Percentiles rank a stretch among this genome's conserved stretches.
Conservation (phyloP, 2,797 vertebrate genomes). For the Acridotheres tristis region DNA sequence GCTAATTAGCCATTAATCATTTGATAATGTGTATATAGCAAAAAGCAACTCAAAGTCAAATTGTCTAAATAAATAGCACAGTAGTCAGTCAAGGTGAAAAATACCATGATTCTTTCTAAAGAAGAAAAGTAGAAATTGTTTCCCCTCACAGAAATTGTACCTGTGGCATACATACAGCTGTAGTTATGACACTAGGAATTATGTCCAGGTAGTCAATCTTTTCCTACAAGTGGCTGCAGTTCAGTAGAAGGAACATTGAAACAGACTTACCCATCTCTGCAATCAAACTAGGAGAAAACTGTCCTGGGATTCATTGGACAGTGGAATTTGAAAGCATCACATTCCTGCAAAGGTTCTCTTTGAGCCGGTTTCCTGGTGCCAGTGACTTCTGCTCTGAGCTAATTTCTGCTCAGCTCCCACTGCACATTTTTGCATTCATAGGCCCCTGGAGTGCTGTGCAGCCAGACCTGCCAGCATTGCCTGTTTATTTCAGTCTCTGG, state of each 20-base stretch:
- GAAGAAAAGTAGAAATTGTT: neutral
- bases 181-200: neutral
- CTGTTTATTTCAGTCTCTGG: slow-evolving; percentile 48
- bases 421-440: neutral
- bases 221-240: neutral
- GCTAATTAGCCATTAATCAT: slow-evolving; percentile 56
- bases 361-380: neutral
- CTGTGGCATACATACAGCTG: neutral
- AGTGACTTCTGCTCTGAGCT: slow-evolving; percentile 7
- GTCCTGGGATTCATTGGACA: neutral
- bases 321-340: neutral
- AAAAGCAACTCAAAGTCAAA: slow-evolving; percentile 2
- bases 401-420: neutral
- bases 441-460: slow-evolving; percentile 21
- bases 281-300: neutral
- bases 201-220: neutral
- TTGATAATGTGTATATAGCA: neutral
- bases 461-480: slow-evolving; percentile 30
- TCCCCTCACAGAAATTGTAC: neutral
- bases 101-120: neutral
- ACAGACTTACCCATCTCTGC: neutral
- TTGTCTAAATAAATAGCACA: slow-evolving; percentile 21
- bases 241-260: neutral
- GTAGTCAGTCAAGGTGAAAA: neutral
- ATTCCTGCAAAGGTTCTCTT: neutral